Base-by-base conservation (phyloP, 1,140 invertebrate species). In the Drosophila obscura region DNA sequence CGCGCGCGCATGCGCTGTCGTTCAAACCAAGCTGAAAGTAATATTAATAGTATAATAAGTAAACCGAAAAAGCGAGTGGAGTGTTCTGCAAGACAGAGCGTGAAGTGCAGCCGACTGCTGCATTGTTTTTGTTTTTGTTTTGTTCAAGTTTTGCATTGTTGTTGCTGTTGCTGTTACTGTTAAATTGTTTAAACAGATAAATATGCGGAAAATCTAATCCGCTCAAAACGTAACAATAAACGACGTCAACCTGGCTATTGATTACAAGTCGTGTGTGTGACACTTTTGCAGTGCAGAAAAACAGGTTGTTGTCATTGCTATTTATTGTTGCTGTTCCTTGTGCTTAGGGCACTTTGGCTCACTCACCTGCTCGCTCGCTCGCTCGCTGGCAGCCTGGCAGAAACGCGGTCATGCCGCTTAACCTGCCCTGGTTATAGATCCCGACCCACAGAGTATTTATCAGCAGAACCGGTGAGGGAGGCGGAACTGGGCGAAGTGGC, bases 81-180 rank as follows among this genome's bases (percentile, higher is more conserved):
- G 79, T 87, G 83, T 87, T 87, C 83, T 87, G 83, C 83, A 88
- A 87, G 83, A 83, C 83, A 80, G 39, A 87, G 83, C 83, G 83
- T 87, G 83, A 87, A 87, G 83, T 83, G 75, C 75, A 85, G 62
- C 48, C 58, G 63, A 55, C 53, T 73, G 68, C 43, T 45, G 49
- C 60, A 46, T 72, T 77, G 59, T 73, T 73, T 56, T 60, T 46
- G 8, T 49, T 49, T 62, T 50, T 62, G 73, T 49, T 15, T 61
- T 65, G 73, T 69, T 56, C 67, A 77, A 28, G 80, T 74, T 22
- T 68, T 80, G 61, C 64, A 31, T 56, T 75, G 55, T 56, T 58
- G 24, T 64, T 53, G 45, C 48, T 57, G 16, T 55, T 64, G 44
- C 19, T 64, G 44, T 55, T 52, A 50, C 19, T 64, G 44, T 55